These are phyloP conservation scores for Megalopta genalis DNA, from an alignment of 1,140 invertebrate species.

Conservation along the genomic window DNA sequence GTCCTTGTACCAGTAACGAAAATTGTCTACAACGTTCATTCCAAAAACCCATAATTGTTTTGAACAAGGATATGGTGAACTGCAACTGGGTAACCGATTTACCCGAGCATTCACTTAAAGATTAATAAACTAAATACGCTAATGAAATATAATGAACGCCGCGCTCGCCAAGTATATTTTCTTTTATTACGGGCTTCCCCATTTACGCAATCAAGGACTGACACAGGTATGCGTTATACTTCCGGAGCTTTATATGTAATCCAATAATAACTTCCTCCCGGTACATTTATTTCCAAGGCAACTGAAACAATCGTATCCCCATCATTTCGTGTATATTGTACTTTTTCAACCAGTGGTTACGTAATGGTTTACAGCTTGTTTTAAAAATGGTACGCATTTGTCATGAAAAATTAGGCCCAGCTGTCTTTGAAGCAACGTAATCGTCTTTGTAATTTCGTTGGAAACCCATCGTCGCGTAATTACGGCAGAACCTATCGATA, in stretches of 20 bases:
- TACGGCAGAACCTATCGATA: neutral
- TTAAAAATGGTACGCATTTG: neutral
- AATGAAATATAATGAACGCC: too few relatives aligned
- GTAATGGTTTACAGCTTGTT: neutral
- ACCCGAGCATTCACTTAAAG: too few relatives aligned
- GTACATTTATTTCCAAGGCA: constrained; percentile 27
- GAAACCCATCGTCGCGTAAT: neutral
- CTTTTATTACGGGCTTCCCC: neutral
- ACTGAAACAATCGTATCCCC: constrained; percentile 33
- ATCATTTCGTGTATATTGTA: constrained; percentile 11
- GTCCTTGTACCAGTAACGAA: too few relatives aligned
- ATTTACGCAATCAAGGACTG: neutral
- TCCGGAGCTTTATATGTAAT: constrained; percentile 30
- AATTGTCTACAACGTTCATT: too few relatives aligned
- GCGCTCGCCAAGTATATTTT: neutral
- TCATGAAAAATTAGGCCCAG: neutral
- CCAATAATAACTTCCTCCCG: constrained; percentile 48
- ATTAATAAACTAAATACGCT: too few relatives aligned
- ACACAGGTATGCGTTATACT: constrained; percentile 23
- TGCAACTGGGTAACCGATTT: too few relatives aligned
- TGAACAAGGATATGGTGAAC: too few relatives aligned
- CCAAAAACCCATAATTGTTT: too few relatives aligned
- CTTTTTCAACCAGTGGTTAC: constrained; percentile 17
- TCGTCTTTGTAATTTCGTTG: neutral
- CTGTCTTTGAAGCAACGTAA: neutral